A percentile compares a stretch with the other conserved stretches of the same genome.
phyloP scores from a whole-genome alignment of 1,140 invertebrate genomes.

The Ridgeia piscesae region DNA sequence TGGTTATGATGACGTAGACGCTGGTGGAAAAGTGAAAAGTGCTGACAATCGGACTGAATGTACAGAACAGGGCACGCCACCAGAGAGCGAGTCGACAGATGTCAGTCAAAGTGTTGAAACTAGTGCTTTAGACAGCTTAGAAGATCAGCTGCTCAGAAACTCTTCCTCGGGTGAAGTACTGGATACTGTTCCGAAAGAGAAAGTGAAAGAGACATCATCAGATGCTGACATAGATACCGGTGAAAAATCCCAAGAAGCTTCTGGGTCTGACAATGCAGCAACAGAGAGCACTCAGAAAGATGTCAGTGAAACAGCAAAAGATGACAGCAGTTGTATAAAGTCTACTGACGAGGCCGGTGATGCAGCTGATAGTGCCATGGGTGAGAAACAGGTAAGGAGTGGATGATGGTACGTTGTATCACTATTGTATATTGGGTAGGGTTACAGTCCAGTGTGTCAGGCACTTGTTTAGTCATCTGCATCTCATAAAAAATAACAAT shows the following conservation, averaged over 20 bases:
- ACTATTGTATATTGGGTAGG: background rate
- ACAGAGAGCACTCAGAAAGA: background rate
- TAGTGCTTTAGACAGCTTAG: conserved; percentile 4
- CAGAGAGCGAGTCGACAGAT: conserved; percentile 33
- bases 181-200: background rate
- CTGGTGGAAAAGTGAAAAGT: conserved; percentile 21
- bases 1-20: background rate
- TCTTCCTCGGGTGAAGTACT: background rate
- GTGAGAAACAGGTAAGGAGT: background rate
- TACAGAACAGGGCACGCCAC: conserved; percentile 24
- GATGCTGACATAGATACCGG: background rate
- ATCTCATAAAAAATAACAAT: background rate
- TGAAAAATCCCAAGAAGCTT: background rate
- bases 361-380: background rate
- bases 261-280: background rate
- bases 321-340: background rate
- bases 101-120: conserved; percentile 20
- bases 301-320: background rate
- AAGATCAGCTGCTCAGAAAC: background rate
- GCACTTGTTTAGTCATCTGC: background rate
- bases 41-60: conserved; percentile 36
- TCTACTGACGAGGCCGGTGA: background rate
- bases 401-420: background rate
- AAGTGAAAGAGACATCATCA: background rate
- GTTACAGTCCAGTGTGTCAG: background rate